Evolutionary conservation across 2,888 invertebrate genomes (phyloP), one percentile per base, ranked within the genome.

Genomic region (Watsonalla cultraria): DNA sequence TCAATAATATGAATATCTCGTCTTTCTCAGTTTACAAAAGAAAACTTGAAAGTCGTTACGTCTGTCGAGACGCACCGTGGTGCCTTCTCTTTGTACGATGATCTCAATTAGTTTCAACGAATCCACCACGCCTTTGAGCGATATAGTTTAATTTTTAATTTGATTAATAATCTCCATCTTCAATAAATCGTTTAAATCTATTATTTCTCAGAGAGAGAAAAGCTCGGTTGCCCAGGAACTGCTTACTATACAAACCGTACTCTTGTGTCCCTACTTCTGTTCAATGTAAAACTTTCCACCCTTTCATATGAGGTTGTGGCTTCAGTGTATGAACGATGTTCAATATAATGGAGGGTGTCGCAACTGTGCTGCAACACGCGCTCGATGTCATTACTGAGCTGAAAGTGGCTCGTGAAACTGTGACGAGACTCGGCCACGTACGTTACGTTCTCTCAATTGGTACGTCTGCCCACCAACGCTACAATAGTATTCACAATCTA

Each of bases 321-420:
- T 37, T 34, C 7, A 9, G 7, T 33, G 56, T 56, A 24, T 59
- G 34, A 53, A 64, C 60, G 62, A 71, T 68, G 65, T 61, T 68
- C 60, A 65, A 57, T 64, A 62, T 60, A 71, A 68, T 64, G 61
- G 61, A 59, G 60, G 68, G 67, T 78, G 71, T 76, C 72, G 77
- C 74, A 77, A 80, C 68, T 65, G 57, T 65, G 55, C 64, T 70
- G 72, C 72, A 76, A 76, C 71, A 70, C 65, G 65, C 65, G 71
- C 67, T 67, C 70, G 70, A 72, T 76, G 75, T 72, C 76, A 74
- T 81, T 80, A 78, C 76, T 78, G 71, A 78, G 68, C 78, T 81
- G 80, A 84, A 84, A 84, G 80, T 82, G 75, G 80, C 72, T 76
- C 80, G 76, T 77, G 76, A 81, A 85, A 80, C 76, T 78, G 76